phyloP scores from a whole-genome alignment of 2,797 vertebrate genomes.

The Toxotes lorentzi region DNA sequence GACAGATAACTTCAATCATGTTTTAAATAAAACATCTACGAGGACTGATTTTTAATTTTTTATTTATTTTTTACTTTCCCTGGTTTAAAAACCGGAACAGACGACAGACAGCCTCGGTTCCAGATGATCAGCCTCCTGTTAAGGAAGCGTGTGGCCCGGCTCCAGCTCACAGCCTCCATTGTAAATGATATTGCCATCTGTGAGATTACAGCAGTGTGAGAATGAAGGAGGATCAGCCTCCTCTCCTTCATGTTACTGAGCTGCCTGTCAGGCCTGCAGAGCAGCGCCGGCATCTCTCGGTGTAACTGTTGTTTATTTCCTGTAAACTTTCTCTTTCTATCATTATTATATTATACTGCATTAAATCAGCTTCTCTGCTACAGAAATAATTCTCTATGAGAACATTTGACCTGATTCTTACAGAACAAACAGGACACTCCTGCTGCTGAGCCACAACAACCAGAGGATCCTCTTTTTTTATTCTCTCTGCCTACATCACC shows the following conservation, averaged over 20 bases:
- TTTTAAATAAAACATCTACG: slow-evolving; percentile 20
- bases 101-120: slow-evolving; percentile 78
- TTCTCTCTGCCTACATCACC: background rate
- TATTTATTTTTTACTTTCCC: slow-evolving; percentile 50
- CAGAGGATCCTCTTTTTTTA: too few species aligned
- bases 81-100: slow-evolving; percentile 63
- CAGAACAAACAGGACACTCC: too few species aligned
- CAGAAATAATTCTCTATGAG: too few species aligned
- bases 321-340: too few species aligned
- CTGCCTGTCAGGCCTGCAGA: too few species aligned
- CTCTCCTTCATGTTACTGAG: too few species aligned
- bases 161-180: slow-evolving; percentile 77
- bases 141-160: slow-evolving; percentile 76
- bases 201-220: slow-evolving; percentile 76
- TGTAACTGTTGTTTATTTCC: too few species aligned
- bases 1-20: slow-evolving; percentile 14
- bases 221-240: slow-evolving; percentile 73
- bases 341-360: too few species aligned
- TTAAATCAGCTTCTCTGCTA: too few species aligned
- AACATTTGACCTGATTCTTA: too few species aligned
- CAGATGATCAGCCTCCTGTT: slow-evolving; percentile 83
- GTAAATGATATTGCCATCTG: slow-evolving; percentile 85
- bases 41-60: slow-evolving; percentile 29
- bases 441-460: too few species aligned
- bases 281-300: too few species aligned